These are phyloP conservation scores for Spilarctia lutea DNA, from an alignment of 2,888 invertebrate genomes.

Conservation along the genomic window DNA sequence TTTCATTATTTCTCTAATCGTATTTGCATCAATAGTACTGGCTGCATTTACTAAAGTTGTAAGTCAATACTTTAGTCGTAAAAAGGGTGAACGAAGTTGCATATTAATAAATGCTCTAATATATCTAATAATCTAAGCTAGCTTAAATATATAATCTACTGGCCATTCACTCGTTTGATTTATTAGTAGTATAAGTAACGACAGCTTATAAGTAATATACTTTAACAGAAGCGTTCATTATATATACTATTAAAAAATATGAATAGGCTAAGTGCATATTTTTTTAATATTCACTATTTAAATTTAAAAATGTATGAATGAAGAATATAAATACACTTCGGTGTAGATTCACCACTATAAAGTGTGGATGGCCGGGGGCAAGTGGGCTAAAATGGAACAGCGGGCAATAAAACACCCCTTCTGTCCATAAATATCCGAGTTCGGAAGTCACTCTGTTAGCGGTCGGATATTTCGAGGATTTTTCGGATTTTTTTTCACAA, in stretches of 20 bases:
- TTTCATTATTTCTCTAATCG: not conserved
- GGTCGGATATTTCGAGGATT: constrained; percentile 68
- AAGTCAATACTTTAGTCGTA: too few relatives aligned
- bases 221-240: too few relatives aligned
- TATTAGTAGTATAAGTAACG: not conserved
- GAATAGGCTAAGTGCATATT: too few relatives aligned
- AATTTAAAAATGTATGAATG: not conserved
- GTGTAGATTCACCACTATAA: constrained; percentile 50
- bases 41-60: too few relatives aligned
- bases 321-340: constrained; percentile 2
- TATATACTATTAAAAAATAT: too few relatives aligned
- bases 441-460: constrained; percentile 85
- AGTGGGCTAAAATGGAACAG: constrained; percentile 83
- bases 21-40: too few relatives aligned
- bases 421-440: constrained; percentile 84
- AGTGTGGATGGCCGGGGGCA: constrained; percentile 83
- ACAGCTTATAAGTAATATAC: too few relatives aligned
- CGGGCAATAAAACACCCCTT: constrained; percentile 83
- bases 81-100: too few relatives aligned
- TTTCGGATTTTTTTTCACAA: constrained; percentile 63
- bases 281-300: too few relatives aligned
- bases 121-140: too few relatives aligned
- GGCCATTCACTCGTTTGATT: not conserved
- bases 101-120: not conserved
- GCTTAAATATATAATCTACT: not conserved